Conservation (phyloP, 53 echinoderm and acorn worm species). For the Antedon mediterranea region DNA sequence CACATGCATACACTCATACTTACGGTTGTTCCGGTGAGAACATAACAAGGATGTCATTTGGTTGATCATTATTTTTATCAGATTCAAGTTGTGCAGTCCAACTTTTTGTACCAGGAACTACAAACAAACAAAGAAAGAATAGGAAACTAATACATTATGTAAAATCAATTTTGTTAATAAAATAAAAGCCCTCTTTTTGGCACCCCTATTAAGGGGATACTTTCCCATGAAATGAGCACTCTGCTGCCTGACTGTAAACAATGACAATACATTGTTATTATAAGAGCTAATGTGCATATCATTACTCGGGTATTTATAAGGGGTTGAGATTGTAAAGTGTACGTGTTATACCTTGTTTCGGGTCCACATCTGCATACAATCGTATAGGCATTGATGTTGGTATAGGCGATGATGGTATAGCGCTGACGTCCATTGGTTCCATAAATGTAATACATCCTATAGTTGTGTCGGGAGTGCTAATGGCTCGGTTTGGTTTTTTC, state of each 20-base stretch:
- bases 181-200: too few relatives aligned
- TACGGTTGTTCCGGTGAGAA: slow-evolving; percentile 84
- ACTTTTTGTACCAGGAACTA: slow-evolving; percentile 53
- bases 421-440: slow-evolving; percentile 39
- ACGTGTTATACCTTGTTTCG: slow-evolving; percentile 27
- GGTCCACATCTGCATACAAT: slow-evolving; percentile 47
- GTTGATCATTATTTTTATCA: slow-evolving; percentile 20
- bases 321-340: too few relatives aligned
- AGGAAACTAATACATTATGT: background rate
- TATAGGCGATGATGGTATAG: slow-evolving; percentile 45
- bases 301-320: too few relatives aligned
- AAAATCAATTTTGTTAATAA: background rate
- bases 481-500: slow-evolving; percentile 24
- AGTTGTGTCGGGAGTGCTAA: slow-evolving; percentile 81
- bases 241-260: too few relatives aligned
- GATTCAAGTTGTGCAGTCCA: slow-evolving; percentile 65
- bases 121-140: background rate
- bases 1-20: slow-evolving; percentile 25
- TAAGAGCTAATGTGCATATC: too few relatives aligned
- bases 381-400: slow-evolving; percentile 57
- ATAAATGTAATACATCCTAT: slow-evolving; percentile 78
- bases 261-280: too few relatives aligned
- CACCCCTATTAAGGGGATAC: too few relatives aligned
- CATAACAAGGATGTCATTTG: slow-evolving; percentile 50
- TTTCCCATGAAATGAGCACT: too few relatives aligned